Evolutionary conservation across 2,888 invertebrate species (phyloP), one percentile per base, ranked within the genome.

Genomic region (Volucella inflata): DNA sequence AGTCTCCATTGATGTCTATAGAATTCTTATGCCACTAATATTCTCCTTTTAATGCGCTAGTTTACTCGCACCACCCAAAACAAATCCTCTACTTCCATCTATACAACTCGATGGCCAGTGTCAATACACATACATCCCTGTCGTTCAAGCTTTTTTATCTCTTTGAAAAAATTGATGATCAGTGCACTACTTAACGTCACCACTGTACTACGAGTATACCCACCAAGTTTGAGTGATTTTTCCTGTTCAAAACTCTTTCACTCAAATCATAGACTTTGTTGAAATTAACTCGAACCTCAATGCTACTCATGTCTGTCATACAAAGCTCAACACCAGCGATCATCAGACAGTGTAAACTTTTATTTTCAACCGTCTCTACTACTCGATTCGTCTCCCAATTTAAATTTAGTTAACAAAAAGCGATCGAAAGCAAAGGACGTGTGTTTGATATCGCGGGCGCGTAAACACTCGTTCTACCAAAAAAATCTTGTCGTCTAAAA

Each of bases 361-460:
- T 67, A 62, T 48, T 68, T 71, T 62, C 62, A 81, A 48, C 48
- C 53, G 46, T 71, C 71, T 60, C 67, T 59, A 72, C 46, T 57
- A 48, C 62, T 55, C 70, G 67, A 70, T 81, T 72, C 76, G 72
- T 81, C 60, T 71, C 68, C 71, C 46, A 67, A 57, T 81, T 68
- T 30, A 72, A 81, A 81, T 77, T 85, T 72, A 85, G 85, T 85
- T 77, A 81, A 67, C 50, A 71, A 76, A 81, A 85, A 76, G 71
- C 81, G 71, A 59, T 71, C 81, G 76, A 81, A 77, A 77, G 85
- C 68, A 77, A 59, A 51, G 51, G 76, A 85, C 81, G 85, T 85
- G 76, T 70, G 42, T 72, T 72, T 42, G 46, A 48, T 44, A 77
- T 77, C 77, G 72, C 76, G 81, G 71, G 14, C 80, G 80, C 71